Evolutionary conservation across 2,888 invertebrate genomes (phyloP), one percentile per base, ranked within the genome.

Genomic region (Drepanosiphum platanoidis): DNA sequence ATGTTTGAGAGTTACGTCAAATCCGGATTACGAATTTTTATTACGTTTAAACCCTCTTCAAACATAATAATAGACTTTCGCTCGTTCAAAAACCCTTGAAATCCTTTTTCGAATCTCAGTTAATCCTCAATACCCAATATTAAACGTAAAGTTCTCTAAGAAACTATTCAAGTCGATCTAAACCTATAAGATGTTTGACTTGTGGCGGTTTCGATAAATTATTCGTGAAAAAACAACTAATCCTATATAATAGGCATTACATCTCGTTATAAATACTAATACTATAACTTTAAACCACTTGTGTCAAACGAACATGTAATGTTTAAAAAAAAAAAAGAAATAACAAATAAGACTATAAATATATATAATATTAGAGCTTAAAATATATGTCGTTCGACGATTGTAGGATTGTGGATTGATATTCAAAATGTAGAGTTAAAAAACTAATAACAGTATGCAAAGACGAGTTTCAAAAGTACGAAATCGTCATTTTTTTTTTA

Each of bases 11-110:
- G 27, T n/a, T 61, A 61, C 7, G 9, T 61, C n/a, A 9, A 68
- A 79, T 79, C 32, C n/a, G 15, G 30, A 42, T 79, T 66, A 66
- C 30, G 11, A 1, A 22, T 70, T 66, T 66, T 52, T 46, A 52
- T 34, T 68, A 52, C 36, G 34, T 79, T 79, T 18, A 70, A 80
- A 36, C 36, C 13, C 70, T 52, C 27, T 52, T 80, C 58, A 30
- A 36, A 58, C 52, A 22, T 36, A 36, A 70, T 34, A 27, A 70
- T 70, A 70, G 22, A 70, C 1, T 34, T 46, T 78, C n/a, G 22
- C 34, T 64, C 13, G 36, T 52, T 27, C 15, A 13, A 30, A 30
- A 70, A 1, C 27, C 46, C 5, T 52, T 27, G 1, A 52, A 79
- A 36, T 80, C 34, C n/a, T 15, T 15, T 66, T 15, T 66, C 30